Base-by-base conservation (phyloP, 2,888 invertebrate species). In the Euproctis similis region DNA sequence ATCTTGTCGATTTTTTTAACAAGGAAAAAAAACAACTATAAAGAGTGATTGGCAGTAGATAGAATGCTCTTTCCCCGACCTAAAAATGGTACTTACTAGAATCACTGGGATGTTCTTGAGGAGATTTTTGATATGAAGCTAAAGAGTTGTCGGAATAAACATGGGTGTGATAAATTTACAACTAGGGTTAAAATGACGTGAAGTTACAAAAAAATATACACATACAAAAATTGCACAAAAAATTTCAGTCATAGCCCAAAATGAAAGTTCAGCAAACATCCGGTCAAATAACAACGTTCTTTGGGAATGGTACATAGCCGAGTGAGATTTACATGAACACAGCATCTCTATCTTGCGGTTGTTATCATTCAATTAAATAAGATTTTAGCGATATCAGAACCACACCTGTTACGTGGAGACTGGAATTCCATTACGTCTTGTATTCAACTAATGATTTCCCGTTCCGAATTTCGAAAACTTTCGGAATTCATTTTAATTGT, bases 291-390 rank as follows among this genome's bases (percentile, higher is more conserved):
- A 21, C 36, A 51, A 59, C 72, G 69, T 73, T 77, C 70, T 69
- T 60, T n/a, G 53, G 60, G 64, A 68, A 66, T 69, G 61, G 65
- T 42, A 39, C 34, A 39, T 70, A 75, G 70, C 72, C 55, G 61
- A 76, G 68, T 71, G 57, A 69, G 76, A 82, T 80, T 78, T 73
- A 72, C 78, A 77, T 78, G 80, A 81, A 78, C 74, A 77, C 64
- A 60, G 59, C n/a, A n/a, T n/a, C 53, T 55, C 57, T 69, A 58
- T 75, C 81, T 80, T 73, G 72, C 65, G 80, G 76, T 64, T 81
- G 73, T 82, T 81, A 78, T 82, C 69, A 74, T 81, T 82, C 73
- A 80, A 81, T 82, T 81, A 81, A 68, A 77, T 75, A 72, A 76
- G 77, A 78, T 77, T n/a, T 77, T 76, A 60, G 69, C 54, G 61